Conservation (phyloP, 1,140 invertebrate species). For the Drosophila truncata region DNA sequence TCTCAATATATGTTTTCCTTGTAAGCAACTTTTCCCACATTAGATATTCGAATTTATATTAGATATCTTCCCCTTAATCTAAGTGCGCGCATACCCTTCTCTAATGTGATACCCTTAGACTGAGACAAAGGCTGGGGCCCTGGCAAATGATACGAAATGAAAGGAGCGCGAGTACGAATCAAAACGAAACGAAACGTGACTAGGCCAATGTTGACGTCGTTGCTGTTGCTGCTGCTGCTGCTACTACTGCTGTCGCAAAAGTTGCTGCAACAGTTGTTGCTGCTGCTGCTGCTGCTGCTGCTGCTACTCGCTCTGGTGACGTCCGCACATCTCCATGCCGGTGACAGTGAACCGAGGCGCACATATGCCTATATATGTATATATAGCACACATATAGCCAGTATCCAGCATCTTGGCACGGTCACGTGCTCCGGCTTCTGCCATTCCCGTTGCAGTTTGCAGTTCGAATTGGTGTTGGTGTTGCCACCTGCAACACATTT, state of each 20-base stretch:
- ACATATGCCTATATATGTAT: slow-evolving; percentile 28
- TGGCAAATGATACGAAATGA: slow-evolving; percentile 21
- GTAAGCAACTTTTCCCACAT: too few relatives aligned
- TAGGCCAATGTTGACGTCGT: slow-evolving; percentile 68
- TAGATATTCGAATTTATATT: not conserved
- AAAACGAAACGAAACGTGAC: slow-evolving; percentile 63
- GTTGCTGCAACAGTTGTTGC: slow-evolving; percentile 12
- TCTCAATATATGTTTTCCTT: too few relatives aligned
- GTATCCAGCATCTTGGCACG: slow-evolving; percentile 4
- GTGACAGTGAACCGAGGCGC: slow-evolving; percentile 66
- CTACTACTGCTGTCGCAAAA: slow-evolving; percentile 9
- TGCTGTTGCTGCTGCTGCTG: slow-evolving; percentile 12
- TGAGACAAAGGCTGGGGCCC: slow-evolving; percentile 5
- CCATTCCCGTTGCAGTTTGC: not conserved
- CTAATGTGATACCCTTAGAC: not conserved
- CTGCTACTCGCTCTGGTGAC: slow-evolving; percentile 18
- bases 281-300: slow-evolving; percentile 2
- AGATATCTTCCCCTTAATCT: not conserved
- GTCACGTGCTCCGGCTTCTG: slow-evolving; percentile 7
- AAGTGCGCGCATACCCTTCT: not conserved
- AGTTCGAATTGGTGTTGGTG: not conserved
- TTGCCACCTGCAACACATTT: not conserved
- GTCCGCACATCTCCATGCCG: slow-evolving; percentile 52
- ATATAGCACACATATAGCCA: not conserved
- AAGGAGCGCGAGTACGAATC: slow-evolving; percentile 22